Percentiles rank a stretch among this genome's conserved stretches.
Evolutionary conservation across 2,113 vertebrate genomes (phyloP).

Genomic region (Nothocercus julius): DNA sequence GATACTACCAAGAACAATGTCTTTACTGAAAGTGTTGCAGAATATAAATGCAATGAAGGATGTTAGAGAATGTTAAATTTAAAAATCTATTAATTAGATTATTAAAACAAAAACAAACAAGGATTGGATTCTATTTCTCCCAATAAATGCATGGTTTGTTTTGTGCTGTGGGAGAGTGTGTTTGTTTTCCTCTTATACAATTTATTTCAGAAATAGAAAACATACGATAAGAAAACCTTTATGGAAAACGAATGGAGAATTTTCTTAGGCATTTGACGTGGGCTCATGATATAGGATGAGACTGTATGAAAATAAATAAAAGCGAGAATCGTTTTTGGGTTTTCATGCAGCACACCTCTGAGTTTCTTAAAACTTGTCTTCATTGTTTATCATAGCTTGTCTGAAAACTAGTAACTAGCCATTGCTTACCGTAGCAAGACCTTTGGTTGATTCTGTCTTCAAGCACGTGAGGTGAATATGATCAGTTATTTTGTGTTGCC

Average conservation of each 20-base stretch:
- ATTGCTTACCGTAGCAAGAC: neutral
- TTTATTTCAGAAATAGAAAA: neutral
- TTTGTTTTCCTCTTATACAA: neutral
- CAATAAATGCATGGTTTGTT: neutral
- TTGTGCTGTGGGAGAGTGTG: neutral
- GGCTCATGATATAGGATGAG: neutral
- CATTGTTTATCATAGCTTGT: slow-evolving; percentile 14
- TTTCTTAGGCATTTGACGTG: neutral
- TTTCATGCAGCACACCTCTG: neutral
- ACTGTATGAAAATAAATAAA: neutral
- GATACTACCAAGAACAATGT: neutral
- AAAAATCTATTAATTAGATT: neutral
- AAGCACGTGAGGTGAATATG: slow-evolving; percentile 2
- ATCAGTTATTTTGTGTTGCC: slow-evolving; percentile 14
- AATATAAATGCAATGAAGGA: neutral
- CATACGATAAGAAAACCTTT: neutral
- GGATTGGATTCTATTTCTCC: neutral
- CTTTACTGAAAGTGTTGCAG: neutral
- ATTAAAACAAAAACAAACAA: neutral
- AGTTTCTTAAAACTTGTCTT: neutral
- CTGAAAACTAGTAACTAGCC: neutral
- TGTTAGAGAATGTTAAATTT: neutral
- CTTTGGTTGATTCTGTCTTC: neutral
- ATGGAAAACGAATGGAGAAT: neutral
- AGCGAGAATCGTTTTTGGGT: neutral